Evolutionary conservation across 2,797 vertebrate genomes (phyloP).

Genomic region (Pseudochirops cupreus): DNA sequence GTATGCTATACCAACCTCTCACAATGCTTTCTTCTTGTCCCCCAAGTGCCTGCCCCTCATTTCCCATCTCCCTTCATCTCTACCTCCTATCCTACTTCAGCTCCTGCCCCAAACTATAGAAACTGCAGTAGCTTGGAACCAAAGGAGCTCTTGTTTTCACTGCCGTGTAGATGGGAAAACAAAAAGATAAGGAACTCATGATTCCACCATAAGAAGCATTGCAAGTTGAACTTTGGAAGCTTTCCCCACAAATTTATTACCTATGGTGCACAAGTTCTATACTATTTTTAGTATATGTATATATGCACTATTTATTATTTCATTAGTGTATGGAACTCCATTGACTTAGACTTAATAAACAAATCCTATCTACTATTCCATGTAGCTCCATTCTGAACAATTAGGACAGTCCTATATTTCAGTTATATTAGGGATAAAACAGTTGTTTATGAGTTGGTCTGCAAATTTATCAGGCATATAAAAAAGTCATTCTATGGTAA

Average conservation of each 20-base stretch:
- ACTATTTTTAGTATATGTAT: neutral
- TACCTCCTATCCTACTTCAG: neutral
- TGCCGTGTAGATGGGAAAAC: neutral
- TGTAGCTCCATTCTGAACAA: neutral
- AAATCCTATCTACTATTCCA: neutral
- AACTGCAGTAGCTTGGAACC: neutral
- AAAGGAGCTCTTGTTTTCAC: neutral
- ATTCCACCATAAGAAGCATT: neutral
- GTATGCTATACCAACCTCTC: neutral
- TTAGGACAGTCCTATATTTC: neutral
- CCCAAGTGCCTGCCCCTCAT: neutral
- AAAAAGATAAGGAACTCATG: neutral
- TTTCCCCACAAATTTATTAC: neutral
- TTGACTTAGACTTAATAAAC: neutral
- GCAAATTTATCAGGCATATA: neutral
- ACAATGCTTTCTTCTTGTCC: neutral
- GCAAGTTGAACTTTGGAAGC: neutral
- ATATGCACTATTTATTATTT: neutral
- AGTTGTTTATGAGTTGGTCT: neutral
- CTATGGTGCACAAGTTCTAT: neutral
- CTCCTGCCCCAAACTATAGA: neutral
- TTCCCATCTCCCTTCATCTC: neutral
- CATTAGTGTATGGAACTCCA: neutral
- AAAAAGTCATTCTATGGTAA: neutral
- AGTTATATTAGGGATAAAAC: neutral